Evolutionary conservation across 2,888 invertebrate species (phyloP), one percentile per base, ranked within the genome.

Genomic region (Macaria notata): DNA sequence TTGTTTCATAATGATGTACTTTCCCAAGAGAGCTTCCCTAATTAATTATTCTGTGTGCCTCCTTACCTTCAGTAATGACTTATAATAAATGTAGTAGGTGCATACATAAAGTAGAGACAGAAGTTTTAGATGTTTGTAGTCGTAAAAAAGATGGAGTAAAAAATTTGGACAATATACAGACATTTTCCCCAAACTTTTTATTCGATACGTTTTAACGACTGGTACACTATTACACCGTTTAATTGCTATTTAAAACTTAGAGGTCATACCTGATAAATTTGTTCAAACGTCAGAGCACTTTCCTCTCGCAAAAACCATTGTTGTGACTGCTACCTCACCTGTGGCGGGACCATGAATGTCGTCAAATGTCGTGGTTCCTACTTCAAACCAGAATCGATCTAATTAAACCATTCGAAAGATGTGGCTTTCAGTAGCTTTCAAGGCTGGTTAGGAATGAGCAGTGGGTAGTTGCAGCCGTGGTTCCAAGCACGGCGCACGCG

Each of bases 391-490:
- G 53, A 63, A 53, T 43, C 61, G 64, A 57, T 68, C 64, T 66
- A 65, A 70, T 70, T 70, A 64, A 60, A 60, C 62, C 56, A 51
- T 41, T 63, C 60, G 59, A 61, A 60, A 62, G 60, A 56, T 76
- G 78, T 76, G 76, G 79, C 83, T 84, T 84, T 83, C 84, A 83
- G 82, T 78, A 88, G 84, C 81, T 81, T 87, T 86, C 86, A 84
- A 86, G 88, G 87, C 77, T 83, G 69, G 76, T 66, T 68, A 68
- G 72, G 71, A 72, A 64, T 66, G 66, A 68, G 69, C 69, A 59
- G 46, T 52, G 64, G 64, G 74, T 75, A 89, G 90, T 88, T 76
- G 76, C 71, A 75, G 78, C 71, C 79, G 85, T 78, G 83, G 79
- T 70, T 68, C 72, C 68, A 62, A 63, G 67, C 67, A 69, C 72